Conservation (phyloP, 1,140 invertebrate species). For the Teleogryllus occipitalis region DNA sequence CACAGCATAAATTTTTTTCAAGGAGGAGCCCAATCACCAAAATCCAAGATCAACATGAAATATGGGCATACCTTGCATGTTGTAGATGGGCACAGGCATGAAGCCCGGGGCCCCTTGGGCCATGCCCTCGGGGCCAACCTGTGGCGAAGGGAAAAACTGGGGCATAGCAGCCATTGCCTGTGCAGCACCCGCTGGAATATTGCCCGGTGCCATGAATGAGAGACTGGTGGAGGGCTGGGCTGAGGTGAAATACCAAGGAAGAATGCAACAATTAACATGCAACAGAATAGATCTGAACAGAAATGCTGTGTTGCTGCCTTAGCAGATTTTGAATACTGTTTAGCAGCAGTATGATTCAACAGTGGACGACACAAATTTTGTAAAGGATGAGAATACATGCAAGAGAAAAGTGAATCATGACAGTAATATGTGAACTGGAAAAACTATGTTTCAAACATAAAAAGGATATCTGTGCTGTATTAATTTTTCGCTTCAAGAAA, state of each 20-base stretch:
- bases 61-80: conserved; percentile 29
- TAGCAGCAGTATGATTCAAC: too few species aligned
- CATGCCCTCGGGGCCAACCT: neutral
- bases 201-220: conserved; percentile 13
- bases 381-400: too few species aligned
- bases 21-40: neutral
- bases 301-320: too few species aligned
- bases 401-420: too few species aligned
- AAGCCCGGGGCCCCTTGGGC: conserved; percentile 6
- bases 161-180: conserved; percentile 17
- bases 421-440: too few species aligned
- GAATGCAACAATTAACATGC: neutral
- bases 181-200: conserved; percentile 11
- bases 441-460: too few species aligned
- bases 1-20: too few species aligned
- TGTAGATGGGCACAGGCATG: conserved; percentile 33
- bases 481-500: too few species aligned
- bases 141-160: conserved; percentile 16
- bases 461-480: too few species aligned
- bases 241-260: conserved; percentile 7
- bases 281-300: neutral
- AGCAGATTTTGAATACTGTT: too few species aligned
- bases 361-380: too few species aligned
- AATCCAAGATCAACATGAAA: neutral
- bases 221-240: conserved; percentile 13